A percentile compares a stretch with the other conserved stretches of the same genome.
Conservation (phyloP, 1,140 invertebrate genomes). For the Tribolium castaneum region DNA sequence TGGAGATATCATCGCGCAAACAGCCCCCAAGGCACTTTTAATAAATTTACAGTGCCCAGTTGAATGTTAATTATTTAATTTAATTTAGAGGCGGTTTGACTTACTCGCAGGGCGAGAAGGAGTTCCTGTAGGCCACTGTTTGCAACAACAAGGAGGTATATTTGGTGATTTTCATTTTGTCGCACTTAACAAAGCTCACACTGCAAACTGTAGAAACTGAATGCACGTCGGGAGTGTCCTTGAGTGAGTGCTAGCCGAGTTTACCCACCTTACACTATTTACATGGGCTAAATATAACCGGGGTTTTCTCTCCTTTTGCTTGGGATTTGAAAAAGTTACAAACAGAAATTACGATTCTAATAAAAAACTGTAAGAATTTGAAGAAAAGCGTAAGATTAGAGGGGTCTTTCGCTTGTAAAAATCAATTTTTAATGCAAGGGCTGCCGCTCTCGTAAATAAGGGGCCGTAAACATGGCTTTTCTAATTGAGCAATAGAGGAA, state of each 20-base stretch:
- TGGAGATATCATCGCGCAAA: conserved; percentile 43
- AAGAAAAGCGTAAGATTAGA: neutral
- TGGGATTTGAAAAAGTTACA: too few relatives aligned
- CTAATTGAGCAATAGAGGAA: conserved; percentile 23
- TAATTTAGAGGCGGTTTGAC: conserved; percentile 54
- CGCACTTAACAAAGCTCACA: neutral
- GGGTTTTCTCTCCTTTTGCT: neutral
- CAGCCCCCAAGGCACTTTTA: conserved; percentile 50
- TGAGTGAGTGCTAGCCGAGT: conserved; percentile 41
- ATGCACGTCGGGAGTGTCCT: conserved; percentile 39
- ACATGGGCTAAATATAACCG: conserved; percentile 13
- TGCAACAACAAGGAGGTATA: conserved; percentile 58
- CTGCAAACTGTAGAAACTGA: conserved; percentile 21
- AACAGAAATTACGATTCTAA: too few relatives aligned
- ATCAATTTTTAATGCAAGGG: conserved; percentile 18
- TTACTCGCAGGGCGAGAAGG: conserved; percentile 58
- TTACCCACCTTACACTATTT: conserved; percentile 46
- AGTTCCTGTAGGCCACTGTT: conserved; percentile 55
- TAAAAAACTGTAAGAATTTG: too few relatives aligned
- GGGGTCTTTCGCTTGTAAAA: neutral
- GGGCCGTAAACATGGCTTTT: conserved; percentile 1
- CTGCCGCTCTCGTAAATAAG: neutral
- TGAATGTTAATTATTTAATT: conserved; percentile 57
- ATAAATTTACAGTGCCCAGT: conserved; percentile 50
- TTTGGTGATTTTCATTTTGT: conserved; percentile 60